Percentiles rank a stretch among this genome's conserved stretches.
phyloP scores from a whole-genome alignment of 2,113 vertebrate genomes.

The Tauraco erythrolophus region DNA sequence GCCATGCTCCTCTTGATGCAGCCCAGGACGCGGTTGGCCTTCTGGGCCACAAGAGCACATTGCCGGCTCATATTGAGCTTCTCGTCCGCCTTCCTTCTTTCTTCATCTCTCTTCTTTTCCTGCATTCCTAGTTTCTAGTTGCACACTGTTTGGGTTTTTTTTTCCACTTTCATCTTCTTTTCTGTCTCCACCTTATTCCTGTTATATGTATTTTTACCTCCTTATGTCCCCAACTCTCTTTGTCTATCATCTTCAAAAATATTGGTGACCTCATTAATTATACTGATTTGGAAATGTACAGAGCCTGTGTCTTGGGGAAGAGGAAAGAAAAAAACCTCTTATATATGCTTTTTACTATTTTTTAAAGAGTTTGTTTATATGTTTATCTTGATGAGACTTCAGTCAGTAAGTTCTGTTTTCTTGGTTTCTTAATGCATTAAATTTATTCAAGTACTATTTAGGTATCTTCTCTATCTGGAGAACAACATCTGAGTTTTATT shows the following conservation, averaged over 20 bases:
- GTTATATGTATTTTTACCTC: neutral
- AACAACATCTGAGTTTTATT: neutral
- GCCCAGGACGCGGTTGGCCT: too few relatives aligned
- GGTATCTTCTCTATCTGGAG: neutral
- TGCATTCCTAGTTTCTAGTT: neutral
- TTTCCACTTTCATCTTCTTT: neutral
- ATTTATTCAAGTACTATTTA: neutral
- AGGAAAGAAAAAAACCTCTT: fast-evolving
- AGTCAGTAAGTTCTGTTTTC: neutral
- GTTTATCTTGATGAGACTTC: neutral
- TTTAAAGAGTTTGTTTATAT: neutral
- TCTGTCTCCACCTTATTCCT: neutral
- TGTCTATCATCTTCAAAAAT: neutral
- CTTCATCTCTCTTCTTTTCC: neutral
- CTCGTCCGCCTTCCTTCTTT: neutral
- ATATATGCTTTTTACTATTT: neutral
- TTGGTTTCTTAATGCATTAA: neutral
- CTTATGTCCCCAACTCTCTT: neutral
- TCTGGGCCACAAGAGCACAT: too few relatives aligned
- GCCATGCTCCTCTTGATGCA: too few relatives aligned
- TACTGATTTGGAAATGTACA: neutral
- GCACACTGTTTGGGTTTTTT: neutral
- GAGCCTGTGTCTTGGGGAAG: neutral
- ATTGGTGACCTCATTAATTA: neutral
- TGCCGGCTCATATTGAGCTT: too few relatives aligned